These are phyloP conservation scores for Turdus rufiventris DNA, from an alignment of 2,113 vertebrate species.

Conservation along the genomic window DNA sequence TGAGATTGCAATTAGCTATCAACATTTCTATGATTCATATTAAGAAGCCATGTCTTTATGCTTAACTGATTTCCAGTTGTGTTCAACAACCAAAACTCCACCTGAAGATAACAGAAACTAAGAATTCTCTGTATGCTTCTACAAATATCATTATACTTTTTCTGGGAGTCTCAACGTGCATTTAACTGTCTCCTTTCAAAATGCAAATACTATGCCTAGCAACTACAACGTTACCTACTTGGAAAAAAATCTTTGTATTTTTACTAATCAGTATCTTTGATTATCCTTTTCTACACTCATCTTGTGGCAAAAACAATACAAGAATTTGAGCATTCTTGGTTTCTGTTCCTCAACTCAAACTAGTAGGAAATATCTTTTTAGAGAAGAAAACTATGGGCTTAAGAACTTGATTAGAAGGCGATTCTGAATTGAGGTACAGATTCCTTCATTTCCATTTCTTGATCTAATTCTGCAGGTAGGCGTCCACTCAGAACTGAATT, in stretches of 20 bases:
- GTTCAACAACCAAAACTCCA: neutral
- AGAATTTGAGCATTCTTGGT: neutral
- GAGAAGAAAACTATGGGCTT: neutral
- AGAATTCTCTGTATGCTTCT: neutral
- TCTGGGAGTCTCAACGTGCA: neutral
- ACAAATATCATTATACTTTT: neutral
- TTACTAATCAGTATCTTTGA: neutral
- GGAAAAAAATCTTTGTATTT: neutral
- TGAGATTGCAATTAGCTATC: neutral
- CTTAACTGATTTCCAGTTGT: neutral
- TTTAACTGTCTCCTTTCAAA: neutral
- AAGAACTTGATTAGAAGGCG: neutral
- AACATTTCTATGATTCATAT: neutral
- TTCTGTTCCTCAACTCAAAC: neutral
- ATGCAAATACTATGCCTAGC: fast-evolving
- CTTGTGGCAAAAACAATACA: neutral
- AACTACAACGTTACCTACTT: neutral
- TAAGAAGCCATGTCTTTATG: neutral
- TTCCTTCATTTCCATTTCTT: neutral
- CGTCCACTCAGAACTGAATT: neutral
- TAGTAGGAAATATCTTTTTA: neutral
- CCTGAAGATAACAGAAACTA: neutral
- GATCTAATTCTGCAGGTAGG: neutral
- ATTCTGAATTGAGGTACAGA: neutral
- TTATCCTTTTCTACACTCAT: neutral